Conservation (phyloP, 2,797 vertebrate genomes). For the Lepus oiostolus region DNA sequence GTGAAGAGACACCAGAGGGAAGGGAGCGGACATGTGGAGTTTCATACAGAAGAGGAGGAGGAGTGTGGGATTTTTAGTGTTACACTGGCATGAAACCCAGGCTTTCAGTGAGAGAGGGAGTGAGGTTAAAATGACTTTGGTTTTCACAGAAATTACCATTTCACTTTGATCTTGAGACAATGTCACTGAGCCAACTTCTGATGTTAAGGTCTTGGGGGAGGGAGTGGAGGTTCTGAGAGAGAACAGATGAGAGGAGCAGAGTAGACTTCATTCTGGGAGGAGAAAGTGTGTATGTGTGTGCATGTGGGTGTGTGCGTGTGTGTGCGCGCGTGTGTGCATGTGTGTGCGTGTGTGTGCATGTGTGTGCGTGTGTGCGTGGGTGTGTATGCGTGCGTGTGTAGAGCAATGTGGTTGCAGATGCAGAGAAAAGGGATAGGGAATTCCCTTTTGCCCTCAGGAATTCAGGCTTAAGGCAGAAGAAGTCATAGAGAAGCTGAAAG, state of each 20-base stretch:
- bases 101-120: slow-evolving; percentile 48
- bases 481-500: slow-evolving; percentile 66
- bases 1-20: slow-evolving; percentile 1
- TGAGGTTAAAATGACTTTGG: slow-evolving; percentile 68
- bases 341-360: neutral
- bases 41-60: slow-evolving; percentile 16
- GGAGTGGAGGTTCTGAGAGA: neutral
- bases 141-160: slow-evolving; percentile 78
- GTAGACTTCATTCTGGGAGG: slow-evolving; percentile 30
- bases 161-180: slow-evolving; percentile 81
- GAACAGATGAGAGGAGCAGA: slow-evolving; percentile 13
- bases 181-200: slow-evolving; percentile 73
- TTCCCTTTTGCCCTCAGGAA: slow-evolving; percentile 67
- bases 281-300: neutral
- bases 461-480: slow-evolving; percentile 65
- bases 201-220: slow-evolving; percentile 63
- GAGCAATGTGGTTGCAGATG: neutral
- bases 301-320: neutral
- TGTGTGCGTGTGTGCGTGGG: neutral
- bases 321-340: neutral
- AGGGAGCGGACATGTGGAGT: neutral
- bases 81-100: slow-evolving; percentile 42
- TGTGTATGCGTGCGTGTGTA: neutral
- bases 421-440: slow-evolving; percentile 5
- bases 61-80: slow-evolving; percentile 35